A percentile compares a stretch with the other conserved stretches of the same genome.
phyloP scores from a whole-genome alignment of 2,888 invertebrate species.

The Xiphydria camelus region DNA sequence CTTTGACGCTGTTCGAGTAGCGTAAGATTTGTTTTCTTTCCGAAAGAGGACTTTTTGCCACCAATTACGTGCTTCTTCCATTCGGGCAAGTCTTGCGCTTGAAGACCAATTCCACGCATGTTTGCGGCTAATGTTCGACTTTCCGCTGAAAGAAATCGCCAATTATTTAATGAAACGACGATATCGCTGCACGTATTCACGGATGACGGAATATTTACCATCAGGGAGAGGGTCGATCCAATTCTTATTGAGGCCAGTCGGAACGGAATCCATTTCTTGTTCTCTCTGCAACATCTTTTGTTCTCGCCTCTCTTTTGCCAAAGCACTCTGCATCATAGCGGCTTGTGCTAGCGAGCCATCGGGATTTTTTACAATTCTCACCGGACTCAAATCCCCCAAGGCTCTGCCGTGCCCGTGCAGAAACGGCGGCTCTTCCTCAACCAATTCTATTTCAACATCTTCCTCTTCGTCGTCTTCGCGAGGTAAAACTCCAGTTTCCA shows the following conservation, averaged over 20 bases:
- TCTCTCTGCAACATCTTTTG: conserved; percentile 95
- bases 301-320: conserved; percentile 96
- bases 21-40: conserved; percentile 93
- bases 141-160: conserved; percentile 62
- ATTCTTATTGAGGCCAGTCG: conserved; percentile 83
- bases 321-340: conserved; percentile 99
- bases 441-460: conserved; percentile 96
- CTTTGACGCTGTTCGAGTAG: conserved; percentile 94
- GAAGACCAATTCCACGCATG: conserved; percentile 81
- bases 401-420: conserved; percentile 91
- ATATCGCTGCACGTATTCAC: too few species aligned
- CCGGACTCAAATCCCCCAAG: conserved; percentile 89
- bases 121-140: conserved; percentile 74
- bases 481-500: conserved; percentile 89
- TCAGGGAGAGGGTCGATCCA: conserved; percentile 97
- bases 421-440: conserved; percentile 98
- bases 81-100: conserved; percentile 92
- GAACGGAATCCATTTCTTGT: conserved; percentile 84
- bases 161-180: conserved; percentile 2
- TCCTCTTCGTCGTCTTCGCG: conserved; percentile 94
- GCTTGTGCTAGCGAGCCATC: conserved; percentile 98
- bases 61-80: conserved; percentile 99
- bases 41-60: conserved; percentile 96
- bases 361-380: conserved; percentile 96
- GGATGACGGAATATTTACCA: too few species aligned